A percentile compares a stretch with the other conserved stretches of the same genome.
Conservation (phyloP, 2,113 vertebrate species). For the Semicossyphus pulcher region DNA sequence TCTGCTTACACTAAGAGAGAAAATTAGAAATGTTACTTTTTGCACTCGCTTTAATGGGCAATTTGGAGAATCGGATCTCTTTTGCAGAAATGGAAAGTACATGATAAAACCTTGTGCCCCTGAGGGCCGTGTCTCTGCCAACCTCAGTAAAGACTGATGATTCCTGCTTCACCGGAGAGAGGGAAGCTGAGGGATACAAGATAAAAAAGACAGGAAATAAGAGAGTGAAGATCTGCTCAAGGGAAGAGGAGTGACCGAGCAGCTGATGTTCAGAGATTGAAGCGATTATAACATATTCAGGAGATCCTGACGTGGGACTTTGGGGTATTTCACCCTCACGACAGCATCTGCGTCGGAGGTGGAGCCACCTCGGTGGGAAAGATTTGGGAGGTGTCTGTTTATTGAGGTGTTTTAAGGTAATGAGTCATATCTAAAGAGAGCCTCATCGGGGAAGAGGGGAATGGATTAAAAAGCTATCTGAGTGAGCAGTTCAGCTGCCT, state of each 20-base stretch:
- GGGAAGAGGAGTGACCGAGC: conserved; percentile 20
- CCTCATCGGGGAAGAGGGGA: conserved; percentile 33
- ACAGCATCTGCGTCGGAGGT: conserved; percentile 40
- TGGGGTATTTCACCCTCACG: conserved; percentile 18
- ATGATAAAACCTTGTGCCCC: conserved; percentile 59
- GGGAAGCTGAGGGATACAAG: conserved; percentile 41
- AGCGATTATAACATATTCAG: conserved; percentile 46
- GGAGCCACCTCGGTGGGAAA: conserved; percentile 21
- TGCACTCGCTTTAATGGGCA: conserved; percentile 60
- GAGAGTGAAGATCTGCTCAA: conserved; percentile 34
- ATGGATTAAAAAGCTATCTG: conserved; percentile 68
- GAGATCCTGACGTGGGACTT: conserved; percentile 38
- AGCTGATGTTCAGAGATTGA: conserved; percentile 53
- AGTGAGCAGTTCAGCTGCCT: conserved; percentile 57
- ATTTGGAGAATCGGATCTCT: conserved; percentile 73
- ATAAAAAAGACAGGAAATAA: conserved; percentile 58
- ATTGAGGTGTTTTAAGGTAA: conserved; percentile 59
- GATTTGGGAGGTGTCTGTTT: conserved; percentile 24
- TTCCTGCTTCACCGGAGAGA: conserved; percentile 55
- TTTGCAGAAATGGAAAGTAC: conserved; percentile 63
- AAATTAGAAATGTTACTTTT: conserved; percentile 66
- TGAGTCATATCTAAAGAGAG: conserved; percentile 71
- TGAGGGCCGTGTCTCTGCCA: conserved; percentile 45
- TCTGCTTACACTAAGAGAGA: conserved; percentile 48
- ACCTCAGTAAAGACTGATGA: conserved; percentile 60